Conservation (phyloP, 2,888 invertebrate species). For the Rotaria socialis region DNA sequence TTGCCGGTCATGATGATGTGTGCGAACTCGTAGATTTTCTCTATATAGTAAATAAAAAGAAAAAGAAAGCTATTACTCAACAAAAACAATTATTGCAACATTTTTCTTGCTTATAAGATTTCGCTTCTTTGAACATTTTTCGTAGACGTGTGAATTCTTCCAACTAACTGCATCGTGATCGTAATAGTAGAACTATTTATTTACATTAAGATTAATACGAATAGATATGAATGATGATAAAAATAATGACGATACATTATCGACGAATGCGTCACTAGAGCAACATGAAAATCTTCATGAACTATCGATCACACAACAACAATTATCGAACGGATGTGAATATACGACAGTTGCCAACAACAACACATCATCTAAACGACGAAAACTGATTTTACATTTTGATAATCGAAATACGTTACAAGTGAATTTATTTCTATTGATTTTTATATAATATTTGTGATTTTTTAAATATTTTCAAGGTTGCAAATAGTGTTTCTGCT, state of each 20-base stretch:
- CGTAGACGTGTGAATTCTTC: neutral
- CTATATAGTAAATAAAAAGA: neutral
- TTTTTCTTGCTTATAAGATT: neutral
- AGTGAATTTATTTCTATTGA: slow-evolving; percentile 56
- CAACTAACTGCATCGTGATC: neutral
- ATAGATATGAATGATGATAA: neutral
- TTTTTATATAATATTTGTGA: neutral
- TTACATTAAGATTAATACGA: neutral
- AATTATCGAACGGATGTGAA: neutral
- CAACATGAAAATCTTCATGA: neutral
- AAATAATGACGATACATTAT: too few species aligned
- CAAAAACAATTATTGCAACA: neutral
- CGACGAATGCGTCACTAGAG: too few species aligned
- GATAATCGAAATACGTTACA: slow-evolving; percentile 58
- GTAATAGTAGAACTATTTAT: neutral
- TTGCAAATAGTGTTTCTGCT: slow-evolving; percentile 24
- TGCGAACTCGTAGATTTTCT: neutral
- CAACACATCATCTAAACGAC: neutral
- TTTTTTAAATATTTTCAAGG: neutral
- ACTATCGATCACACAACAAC: neutral
- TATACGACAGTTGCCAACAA: neutral
- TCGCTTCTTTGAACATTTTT: neutral
- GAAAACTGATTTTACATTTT: slow-evolving; percentile 57
- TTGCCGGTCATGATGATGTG: neutral
- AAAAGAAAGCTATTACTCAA: neutral